phyloP scores from a whole-genome alignment of 1,140 invertebrate genomes.

The Rhizoglyphus robini region DNA sequence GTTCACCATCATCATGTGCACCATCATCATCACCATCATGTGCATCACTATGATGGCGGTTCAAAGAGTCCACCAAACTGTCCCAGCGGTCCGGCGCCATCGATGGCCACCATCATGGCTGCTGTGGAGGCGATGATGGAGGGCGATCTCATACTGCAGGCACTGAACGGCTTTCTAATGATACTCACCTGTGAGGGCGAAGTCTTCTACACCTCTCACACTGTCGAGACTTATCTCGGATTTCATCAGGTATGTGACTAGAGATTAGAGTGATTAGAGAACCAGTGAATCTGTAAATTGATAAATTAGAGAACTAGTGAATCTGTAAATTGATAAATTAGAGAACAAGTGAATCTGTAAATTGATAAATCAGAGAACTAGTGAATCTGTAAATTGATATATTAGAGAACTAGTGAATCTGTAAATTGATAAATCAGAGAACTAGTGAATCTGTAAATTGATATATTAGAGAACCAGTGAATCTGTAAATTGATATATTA shows the following conservation, averaged over 20 bases:
- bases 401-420: no score
- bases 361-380: no score
- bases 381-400: no score
- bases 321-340: no score
- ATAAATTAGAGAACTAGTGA: no score
- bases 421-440: no score
- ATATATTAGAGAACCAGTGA: no score
- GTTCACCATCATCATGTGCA: neutral
- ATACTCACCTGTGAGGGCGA: conserved; percentile 96
- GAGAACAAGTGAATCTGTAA: no score
- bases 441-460: no score
- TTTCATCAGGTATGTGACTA: conserved; percentile 89
- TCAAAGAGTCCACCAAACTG: neutral
- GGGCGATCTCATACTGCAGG: conserved; percentile 91
- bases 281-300: no score
- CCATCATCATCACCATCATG: neutral
- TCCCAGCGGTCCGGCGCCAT: neutral
- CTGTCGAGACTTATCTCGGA: conserved; percentile 97
- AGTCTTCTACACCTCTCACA: conserved; percentile 97
- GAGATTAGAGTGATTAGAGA: neutral
- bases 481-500: no score
- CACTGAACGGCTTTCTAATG: conserved; percentile 95
- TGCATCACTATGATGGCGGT: neutral
- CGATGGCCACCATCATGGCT: neutral
- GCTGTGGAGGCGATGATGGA: conserved; percentile 60